These are phyloP conservation scores for Brachionus sp. DNA, from an alignment of 1,140 invertebrate species.

Conservation along the genomic window DNA sequence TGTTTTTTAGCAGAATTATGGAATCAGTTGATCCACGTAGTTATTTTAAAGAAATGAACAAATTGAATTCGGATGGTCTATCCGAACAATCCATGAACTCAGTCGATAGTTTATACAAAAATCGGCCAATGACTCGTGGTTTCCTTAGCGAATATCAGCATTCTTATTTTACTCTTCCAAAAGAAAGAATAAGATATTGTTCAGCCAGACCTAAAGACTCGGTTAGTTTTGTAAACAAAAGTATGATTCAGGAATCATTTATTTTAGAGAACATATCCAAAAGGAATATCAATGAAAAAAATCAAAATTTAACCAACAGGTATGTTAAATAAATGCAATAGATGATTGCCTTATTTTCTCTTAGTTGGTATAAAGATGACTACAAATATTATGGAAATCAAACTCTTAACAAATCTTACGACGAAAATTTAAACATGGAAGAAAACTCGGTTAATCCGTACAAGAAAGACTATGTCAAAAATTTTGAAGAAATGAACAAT, in stretches of 20 bases:
- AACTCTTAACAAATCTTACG: background rate
- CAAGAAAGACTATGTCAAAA: conserved; percentile 14
- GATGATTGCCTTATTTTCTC: background rate
- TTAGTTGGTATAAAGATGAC: background rate
- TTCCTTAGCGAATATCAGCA: conserved; percentile 43
- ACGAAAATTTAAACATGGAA: background rate
- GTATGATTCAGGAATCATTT: conserved; percentile 15
- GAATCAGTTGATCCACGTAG: conserved; percentile 14
- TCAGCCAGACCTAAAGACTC: conserved; percentile 11
- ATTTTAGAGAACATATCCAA: background rate
- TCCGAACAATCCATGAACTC: background rate
- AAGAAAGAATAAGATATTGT: background rate
- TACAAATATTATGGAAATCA: conserved; percentile 14
- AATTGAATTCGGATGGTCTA: conserved; percentile 10
- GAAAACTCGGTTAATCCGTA: background rate
- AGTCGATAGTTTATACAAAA: background rate
- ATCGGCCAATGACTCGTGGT: background rate
- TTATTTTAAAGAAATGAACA: conserved; percentile 41
- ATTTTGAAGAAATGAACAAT: conserved; percentile 38
- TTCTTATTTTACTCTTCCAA: conserved; percentile 7
- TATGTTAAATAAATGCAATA: background rate
- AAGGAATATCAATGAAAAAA: background rate
- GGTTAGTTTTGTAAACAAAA: conserved; percentile 5
- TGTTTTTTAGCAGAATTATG: background rate
- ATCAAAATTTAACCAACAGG: background rate